These are phyloP conservation scores for Emydura subglobosa DNA, from an alignment of 2,113 vertebrate species.

Conservation along the genomic window DNA sequence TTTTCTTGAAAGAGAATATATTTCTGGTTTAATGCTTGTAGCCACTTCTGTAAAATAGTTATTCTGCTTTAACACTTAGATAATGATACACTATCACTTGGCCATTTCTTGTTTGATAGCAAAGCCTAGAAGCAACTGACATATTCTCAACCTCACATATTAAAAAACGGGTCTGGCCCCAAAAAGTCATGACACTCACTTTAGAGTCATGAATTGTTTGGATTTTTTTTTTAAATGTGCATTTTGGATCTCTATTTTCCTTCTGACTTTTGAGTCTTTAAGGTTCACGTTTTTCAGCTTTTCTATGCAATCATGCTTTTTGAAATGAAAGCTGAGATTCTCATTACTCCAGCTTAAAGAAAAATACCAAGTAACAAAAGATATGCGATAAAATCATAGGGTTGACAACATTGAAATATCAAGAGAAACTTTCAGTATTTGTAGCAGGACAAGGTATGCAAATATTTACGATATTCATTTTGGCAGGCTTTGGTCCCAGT, in stretches of 20 bases:
- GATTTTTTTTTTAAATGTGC: too few species aligned
- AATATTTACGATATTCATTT: not conserved
- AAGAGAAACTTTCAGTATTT: not conserved
- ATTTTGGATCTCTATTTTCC: not conserved
- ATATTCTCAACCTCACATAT: not conserved
- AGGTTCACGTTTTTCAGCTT: rapidly evolving
- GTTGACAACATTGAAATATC: not conserved
- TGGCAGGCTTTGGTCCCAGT: not conserved
- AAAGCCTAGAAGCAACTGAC: not conserved
- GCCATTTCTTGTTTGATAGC: not conserved
- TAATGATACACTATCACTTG: not conserved
- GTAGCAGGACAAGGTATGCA: not conserved
- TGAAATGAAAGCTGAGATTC: not conserved
- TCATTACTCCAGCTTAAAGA: not conserved
- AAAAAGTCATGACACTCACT: not conserved
- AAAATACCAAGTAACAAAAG: not conserved
- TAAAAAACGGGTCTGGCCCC: not conserved
- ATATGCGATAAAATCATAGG: not conserved
- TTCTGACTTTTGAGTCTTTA: not conserved
- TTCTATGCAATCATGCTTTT: not conserved
- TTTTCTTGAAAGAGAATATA: not conserved
- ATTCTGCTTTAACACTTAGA: not conserved
- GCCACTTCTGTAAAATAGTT: not conserved
- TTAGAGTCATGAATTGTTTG: not conserved
- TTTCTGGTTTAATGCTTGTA: not conserved